Evolutionary conservation across 1,140 invertebrate genomes (phyloP).

Genomic region (Meloidogyne floridensis): DNA sequence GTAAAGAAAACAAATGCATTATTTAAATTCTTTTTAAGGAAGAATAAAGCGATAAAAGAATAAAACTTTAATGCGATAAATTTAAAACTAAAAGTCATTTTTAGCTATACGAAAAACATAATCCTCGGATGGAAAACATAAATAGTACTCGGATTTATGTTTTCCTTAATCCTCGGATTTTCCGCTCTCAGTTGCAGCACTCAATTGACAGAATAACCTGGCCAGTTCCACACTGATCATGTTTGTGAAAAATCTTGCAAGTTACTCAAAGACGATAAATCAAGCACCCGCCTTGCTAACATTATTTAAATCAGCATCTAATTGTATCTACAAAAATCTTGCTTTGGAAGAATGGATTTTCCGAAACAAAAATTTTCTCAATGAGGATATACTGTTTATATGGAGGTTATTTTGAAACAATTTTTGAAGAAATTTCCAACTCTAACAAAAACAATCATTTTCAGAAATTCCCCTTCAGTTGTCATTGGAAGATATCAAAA

Average conservation of each 20-base stretch:
- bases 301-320: conserved; percentile 42
- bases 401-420: conserved; percentile 51
- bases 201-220: too few species aligned
- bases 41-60: too few species aligned
- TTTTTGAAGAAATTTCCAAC: not conserved
- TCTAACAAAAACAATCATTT: conserved; percentile 7
- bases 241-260: not conserved
- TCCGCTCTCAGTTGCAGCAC: too few species aligned
- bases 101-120: too few species aligned
- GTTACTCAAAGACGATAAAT: not conserved
- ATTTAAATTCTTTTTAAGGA: too few species aligned
- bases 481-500: conserved; percentile 96
- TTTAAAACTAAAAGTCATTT: too few species aligned
- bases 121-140: too few species aligned
- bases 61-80: too few species aligned
- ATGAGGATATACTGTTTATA: conserved; percentile 48
- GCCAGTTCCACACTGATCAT: not conserved
- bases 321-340: conserved; percentile 60
- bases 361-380: conserved; percentile 49
- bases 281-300: not conserved
- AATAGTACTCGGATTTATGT: too few species aligned
- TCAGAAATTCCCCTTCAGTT: conserved; percentile 83
- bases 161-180: too few species aligned
- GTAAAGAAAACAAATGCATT: too few species aligned
- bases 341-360: conserved; percentile 64